Evolutionary conservation across 2,888 invertebrate genomes (phyloP), one percentile per base, ranked within the genome.

Genomic region (Drosophila emarginata): DNA sequence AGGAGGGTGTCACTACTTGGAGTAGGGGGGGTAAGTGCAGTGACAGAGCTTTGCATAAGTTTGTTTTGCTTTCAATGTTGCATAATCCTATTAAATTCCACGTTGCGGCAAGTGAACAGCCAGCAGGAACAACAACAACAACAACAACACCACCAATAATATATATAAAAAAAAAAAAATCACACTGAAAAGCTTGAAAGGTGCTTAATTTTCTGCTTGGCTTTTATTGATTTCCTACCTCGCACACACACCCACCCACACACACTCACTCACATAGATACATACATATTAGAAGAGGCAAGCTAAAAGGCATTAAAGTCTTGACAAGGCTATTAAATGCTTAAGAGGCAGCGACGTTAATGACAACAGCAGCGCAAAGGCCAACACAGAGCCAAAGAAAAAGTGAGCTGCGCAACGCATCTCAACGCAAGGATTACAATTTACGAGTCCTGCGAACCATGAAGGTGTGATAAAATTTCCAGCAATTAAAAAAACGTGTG

Each of bases 311-410:
- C 78, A 87, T 87, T 87, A 88, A 87, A 84, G 82, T 82, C 88
- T 88, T 88, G 83, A 83, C 88, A 87, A 85, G 83, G 88, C 87
- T 87, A 87, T 87, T 87, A 87, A 87, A 87, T 86, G 80, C 87
- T 87, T 87, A 85, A 87, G 86, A 80, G 87, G 77, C 80, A 79
- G 83, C 88, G 79, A 87, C 83, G 80, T 80, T 87, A 87, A 86
- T 82, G 86, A 82, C 83, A 87, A 77, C 80, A 79, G 68, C 32
- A 54, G 61, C 70, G 65, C 63, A 63, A 68, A 67, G 73, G 67
- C 65, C 69, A 70, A 74, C 21, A 57, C 65, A 32, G 65, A 60
- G 70, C 64, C 70, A 67, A 68, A 61, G 54, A 68, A 56, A 26
- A 45, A 59, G 40, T 61, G 67, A 63, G 73, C 67, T 61, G 52